Base-by-base conservation (phyloP, 2,888 invertebrate species). In the Ischnus inquisitorius region DNA sequence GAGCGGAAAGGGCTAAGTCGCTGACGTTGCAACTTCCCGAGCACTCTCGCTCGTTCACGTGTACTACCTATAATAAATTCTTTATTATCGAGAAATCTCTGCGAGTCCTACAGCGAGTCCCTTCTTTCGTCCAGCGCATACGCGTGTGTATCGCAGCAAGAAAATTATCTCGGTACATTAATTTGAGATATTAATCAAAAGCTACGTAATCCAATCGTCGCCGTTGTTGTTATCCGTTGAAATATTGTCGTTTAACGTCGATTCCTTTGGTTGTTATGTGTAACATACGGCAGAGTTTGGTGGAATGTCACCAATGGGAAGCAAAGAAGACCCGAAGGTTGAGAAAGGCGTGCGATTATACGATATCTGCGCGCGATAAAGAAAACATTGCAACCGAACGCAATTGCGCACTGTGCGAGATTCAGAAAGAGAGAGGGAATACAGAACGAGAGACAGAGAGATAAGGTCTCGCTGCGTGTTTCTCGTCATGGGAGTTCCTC, bases 1-100 rank as follows among this genome's bases (percentile, higher is more conserved):
- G 71, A 76, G 65, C 67, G 65, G 60, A 83, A 79, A 79, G 79
- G 79, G 83, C 71, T 39, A 77, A 76, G 72, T 25, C 67, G 79
- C 79, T 83, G 83, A 83, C 83, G 83, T 79, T 83, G 83, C 83
- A 83, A 80, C 83, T 80, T 79, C 76, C 76, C 72, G 19, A 25
- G n/a, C 57, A 43, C 46, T 28, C 16, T 46, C 57, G 34, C 41
- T 48, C 46, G 51, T 48, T 62, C 39, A 69, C 25, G 46, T 51
- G 43, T 62, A 57, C 62, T 60, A 71, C 74, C 75, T 48, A 72
- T 51, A 72, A 83, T 83, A 83, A 83, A 80, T 83, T 83, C 65
- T 80, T 83, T 77, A 80, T 76, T 80, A 83, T 83, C 79, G 72
- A 77, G 79, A 72, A 80, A 79, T 83, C 83, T 83, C 72, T 62